phyloP scores from a whole-genome alignment of 2,888 invertebrate species.

The Agrochola lota region DNA sequence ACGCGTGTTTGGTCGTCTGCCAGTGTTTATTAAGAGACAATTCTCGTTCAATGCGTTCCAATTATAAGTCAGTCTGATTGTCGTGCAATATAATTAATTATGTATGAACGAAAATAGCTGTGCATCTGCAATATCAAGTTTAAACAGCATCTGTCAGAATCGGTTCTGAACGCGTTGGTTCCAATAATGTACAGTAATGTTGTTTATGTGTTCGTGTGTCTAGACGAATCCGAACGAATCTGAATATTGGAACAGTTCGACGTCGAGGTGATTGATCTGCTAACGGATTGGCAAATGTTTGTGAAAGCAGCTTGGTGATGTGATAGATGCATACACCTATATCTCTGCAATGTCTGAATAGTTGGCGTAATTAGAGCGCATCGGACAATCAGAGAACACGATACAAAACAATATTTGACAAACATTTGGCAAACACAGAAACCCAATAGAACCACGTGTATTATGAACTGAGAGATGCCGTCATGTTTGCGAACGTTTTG shows the following conservation, averaged over 20 bases:
- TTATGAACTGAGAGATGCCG: conserved; percentile 66
- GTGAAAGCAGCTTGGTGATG: conserved; percentile 30
- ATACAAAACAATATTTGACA: conserved; percentile 52
- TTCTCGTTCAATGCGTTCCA: conserved; percentile 73
- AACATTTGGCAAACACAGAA: conserved; percentile 52
- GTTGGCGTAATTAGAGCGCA: conserved; percentile 38
- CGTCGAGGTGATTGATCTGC: conserved; percentile 53
- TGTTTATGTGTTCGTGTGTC: conserved; percentile 41
- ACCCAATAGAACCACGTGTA: conserved; percentile 55
- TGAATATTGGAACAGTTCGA: conserved; percentile 51
- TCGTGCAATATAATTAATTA: conserved; percentile 64
- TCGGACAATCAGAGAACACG: conserved; percentile 11
- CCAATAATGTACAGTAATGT: conserved; percentile 29
- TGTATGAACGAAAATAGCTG: conserved; percentile 56
- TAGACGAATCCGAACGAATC: conserved; percentile 48
- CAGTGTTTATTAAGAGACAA: conserved; percentile 79
- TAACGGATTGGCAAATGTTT: conserved; percentile 47
- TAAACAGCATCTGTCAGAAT: conserved; percentile 28
- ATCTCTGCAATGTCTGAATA: conserved; percentile 7
- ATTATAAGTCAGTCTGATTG: conserved; percentile 71
- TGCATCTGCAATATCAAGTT: conserved; percentile 48
- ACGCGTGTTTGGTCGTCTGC: conserved; percentile 75
- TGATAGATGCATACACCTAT: conserved; percentile 13
- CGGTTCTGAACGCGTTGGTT: conserved; percentile 3
- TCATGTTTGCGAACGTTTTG: conserved; percentile 72